Evolutionary conservation across 2,113 vertebrate genomes (phyloP).

Genomic region (Tor tambroides): DNA sequence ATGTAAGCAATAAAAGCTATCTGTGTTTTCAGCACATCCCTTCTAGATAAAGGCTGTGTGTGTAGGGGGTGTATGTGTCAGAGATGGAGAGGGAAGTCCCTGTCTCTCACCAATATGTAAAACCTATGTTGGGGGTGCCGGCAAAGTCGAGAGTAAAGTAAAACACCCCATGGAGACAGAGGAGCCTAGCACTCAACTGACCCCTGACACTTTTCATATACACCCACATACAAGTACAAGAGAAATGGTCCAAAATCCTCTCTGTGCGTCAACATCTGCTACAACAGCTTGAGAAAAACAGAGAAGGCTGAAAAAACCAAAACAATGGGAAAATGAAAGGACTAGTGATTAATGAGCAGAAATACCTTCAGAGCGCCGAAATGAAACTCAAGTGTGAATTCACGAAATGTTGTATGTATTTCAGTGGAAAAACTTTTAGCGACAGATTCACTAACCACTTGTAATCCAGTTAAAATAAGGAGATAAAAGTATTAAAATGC

Average conservation of each 20-base stretch:
- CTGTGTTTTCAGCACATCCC: slow-evolving; percentile 34
- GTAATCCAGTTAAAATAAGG: not conserved
- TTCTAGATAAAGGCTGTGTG: not conserved
- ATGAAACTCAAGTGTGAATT: not conserved
- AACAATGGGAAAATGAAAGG: not conserved
- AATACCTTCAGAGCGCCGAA: not conserved
- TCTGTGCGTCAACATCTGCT: not conserved
- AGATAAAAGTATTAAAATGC: not conserved
- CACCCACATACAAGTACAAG: slow-evolving; percentile 3
- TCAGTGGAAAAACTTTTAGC: not conserved
- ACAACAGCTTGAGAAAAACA: not conserved
- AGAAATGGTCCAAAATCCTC: not conserved
- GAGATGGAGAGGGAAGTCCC: not conserved
- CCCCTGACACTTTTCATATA: not conserved
- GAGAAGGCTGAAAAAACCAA: not conserved
- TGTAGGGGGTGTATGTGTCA: not conserved
- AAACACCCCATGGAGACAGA: not conserved
- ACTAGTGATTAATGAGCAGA: not conserved
- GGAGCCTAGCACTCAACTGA: not conserved
- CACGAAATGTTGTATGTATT: not conserved
- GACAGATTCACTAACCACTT: not conserved
- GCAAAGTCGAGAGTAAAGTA: slow-evolving; percentile 3
- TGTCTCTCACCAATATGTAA: slow-evolving; percentile 8
- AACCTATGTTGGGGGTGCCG: not conserved
- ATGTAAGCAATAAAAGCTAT: slow-evolving; percentile 7